Evolutionary conservation across 2,113 vertebrate species (phyloP), one percentile per base, ranked within the genome.

Genomic region (Calypte anna): DNA sequence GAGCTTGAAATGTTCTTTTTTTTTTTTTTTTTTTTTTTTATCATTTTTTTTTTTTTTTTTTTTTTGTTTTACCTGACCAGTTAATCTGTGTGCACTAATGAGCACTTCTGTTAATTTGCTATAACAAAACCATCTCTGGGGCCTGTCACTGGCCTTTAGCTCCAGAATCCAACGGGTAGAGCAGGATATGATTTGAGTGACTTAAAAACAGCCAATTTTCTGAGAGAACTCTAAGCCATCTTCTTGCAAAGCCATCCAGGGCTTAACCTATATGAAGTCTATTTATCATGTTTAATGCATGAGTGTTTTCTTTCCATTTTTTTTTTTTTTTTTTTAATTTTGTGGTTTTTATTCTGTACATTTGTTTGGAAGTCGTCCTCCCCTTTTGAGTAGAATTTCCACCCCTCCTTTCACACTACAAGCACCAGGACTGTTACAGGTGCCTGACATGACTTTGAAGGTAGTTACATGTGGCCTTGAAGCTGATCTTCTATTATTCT

Each of bases 251-350:
- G 94, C 96, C 95, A 97, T 91, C 92, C 96, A 93, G 97, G 97
- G 96, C 96, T 97, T 96, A 95, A 96, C 91, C 96, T 96, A 93
- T 94, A 97, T 96, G 96, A 97, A 97, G 97, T 98, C 95, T 98
- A 94, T 98, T 98, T 98, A 98, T 98, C 98, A 97, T 98, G 97
- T 97, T 96, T 96, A 97, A 96, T 97, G 97, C 98, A 98, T 98
- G 98, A 97, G 90, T 97, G 96, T 95, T 97, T 96, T 93, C 62
- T 76, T 97, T 84, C 33, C 23, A n/a, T 53, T n/a, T 57, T 43
- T 59, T 43, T 38, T 53, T n/a, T 57, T 43, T 59, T 43, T 40
- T 31, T 36, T 93, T 79, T 76, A 6, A 17, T 48, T 17, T 10
- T 28, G 24, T 67, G 19, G 55, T 86, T 86, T 78, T 87, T 86